Evolutionary conservation across 1,140 invertebrate genomes (phyloP).

Genomic region (Bombus consobrinus): DNA sequence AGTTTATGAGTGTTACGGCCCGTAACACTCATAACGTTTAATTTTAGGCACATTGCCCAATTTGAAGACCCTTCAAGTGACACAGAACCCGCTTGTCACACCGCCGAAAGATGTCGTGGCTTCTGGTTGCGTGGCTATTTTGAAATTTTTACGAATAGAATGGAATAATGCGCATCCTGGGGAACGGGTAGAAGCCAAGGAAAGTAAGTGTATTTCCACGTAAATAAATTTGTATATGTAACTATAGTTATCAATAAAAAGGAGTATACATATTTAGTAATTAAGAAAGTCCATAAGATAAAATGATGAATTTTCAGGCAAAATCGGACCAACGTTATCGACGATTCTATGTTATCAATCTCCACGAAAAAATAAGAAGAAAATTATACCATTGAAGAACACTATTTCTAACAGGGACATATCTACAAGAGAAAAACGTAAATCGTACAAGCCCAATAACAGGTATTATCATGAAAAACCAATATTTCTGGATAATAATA

Average conservation of each 20-base stretch:
- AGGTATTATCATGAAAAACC: conserved; percentile 66
- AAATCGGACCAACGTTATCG: conserved; percentile 68
- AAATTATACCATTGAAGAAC: conserved; percentile 6
- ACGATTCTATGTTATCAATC: conserved; percentile 73
- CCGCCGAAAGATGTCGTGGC: conserved; percentile 81
- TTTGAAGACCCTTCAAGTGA: conserved; percentile 83
- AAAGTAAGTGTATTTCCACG: conserved; percentile 30
- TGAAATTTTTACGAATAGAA: conserved; percentile 81
- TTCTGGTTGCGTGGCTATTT: conserved; percentile 78
- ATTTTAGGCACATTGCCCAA: conserved; percentile 73
- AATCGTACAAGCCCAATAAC: conserved; percentile 72
- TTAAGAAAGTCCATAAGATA: no score
- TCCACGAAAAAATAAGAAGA: conserved; percentile 35
- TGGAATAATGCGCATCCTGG: conserved; percentile 76
- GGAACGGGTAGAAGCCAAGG: conserved; percentile 51
- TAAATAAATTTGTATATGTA: background rate
- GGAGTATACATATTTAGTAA: background rate
- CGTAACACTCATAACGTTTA: no score
- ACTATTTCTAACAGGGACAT: conserved; percentile 40
- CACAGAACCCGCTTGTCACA: conserved; percentile 82
- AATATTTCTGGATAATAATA: conserved; percentile 21
- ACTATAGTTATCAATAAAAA: background rate
- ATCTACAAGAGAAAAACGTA: conserved; percentile 58
- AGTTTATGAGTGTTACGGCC: no score
- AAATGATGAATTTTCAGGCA: conserved; percentile 41